phyloP scores from a whole-genome alignment of 1,140 invertebrate genomes.

The Sycobia sp. region DNA sequence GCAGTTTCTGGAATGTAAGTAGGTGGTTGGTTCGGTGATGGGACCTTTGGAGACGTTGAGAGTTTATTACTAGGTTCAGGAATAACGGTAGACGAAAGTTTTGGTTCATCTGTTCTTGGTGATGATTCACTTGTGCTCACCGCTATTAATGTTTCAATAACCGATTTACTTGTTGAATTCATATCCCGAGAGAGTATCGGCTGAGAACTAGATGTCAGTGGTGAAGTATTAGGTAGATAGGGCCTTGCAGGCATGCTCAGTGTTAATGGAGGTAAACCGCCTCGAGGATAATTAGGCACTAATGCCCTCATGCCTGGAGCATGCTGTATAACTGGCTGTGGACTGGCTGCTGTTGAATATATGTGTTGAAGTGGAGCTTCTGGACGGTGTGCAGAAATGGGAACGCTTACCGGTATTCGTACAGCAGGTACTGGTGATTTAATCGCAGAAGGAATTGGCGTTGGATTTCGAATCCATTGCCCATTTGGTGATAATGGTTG shows the following conservation, averaged over 20 bases:
- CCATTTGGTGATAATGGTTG: slow-evolving; percentile 54
- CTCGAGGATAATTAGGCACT: slow-evolving; percentile 52
- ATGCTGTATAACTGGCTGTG: slow-evolving; percentile 59
- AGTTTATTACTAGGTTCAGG: slow-evolving; percentile 53
- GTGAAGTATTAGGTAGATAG: slow-evolving; percentile 53
- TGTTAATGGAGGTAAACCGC: slow-evolving; percentile 54
- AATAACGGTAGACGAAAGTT: slow-evolving; percentile 53
- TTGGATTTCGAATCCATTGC: slow-evolving; percentile 50
- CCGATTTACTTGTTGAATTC: slow-evolving; percentile 44
- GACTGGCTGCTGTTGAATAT: slow-evolving; percentile 54
- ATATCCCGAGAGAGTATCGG: slow-evolving; percentile 47
- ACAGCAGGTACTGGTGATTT: slow-evolving; percentile 42
- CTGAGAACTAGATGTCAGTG: slow-evolving; percentile 42
- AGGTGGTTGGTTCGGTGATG: slow-evolving; percentile 58
- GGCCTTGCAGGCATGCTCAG: slow-evolving; percentile 56
- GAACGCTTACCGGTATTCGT: slow-evolving; percentile 51
- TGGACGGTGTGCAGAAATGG: slow-evolving; percentile 49
- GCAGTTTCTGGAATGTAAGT: slow-evolving; percentile 59
- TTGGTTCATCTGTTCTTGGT: slow-evolving; percentile 51
- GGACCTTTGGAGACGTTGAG: slow-evolving; percentile 58
- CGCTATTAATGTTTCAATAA: slow-evolving; percentile 56
- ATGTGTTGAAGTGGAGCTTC: slow-evolving; percentile 50
- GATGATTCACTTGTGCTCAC: slow-evolving; percentile 48
- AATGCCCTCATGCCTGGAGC: slow-evolving; percentile 56
- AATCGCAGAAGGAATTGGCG: slow-evolving; percentile 34